Percentiles rank a stretch among this genome's conserved stretches.
These are phyloP conservation scores for Chloroceryle amazona DNA, from an alignment of 2,797 vertebrate genomes.

Conservation along the genomic window DNA sequence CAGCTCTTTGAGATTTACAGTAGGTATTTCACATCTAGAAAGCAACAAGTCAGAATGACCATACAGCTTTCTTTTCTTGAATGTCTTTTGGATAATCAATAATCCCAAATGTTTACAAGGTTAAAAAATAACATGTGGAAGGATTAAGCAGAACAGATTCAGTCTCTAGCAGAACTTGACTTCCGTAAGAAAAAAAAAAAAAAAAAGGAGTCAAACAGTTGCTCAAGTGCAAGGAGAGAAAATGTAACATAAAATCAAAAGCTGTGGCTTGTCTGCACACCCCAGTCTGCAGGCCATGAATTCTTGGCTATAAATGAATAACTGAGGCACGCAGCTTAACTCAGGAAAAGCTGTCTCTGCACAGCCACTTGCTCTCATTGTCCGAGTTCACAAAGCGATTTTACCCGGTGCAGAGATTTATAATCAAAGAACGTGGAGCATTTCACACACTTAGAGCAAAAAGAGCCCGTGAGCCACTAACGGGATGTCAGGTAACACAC, in stretches of 20 bases:
- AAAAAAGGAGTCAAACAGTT: neutral
- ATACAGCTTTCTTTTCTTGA: neutral
- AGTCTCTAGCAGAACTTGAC: constrained; percentile 1
- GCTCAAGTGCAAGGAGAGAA: constrained; percentile 6
- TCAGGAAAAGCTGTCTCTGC: neutral
- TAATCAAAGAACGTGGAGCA: neutral
- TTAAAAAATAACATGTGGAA: constrained; percentile 50
- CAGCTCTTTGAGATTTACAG: neutral
- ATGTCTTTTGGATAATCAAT: neutral
- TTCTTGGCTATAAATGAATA: neutral
- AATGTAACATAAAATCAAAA: neutral
- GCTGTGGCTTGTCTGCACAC: neutral
- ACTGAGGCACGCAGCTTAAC: neutral
- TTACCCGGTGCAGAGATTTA: neutral
- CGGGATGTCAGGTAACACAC: fast-evolving
- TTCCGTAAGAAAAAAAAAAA: neutral
- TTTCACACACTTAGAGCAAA: neutral
- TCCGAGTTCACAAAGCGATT: neutral
- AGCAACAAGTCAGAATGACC: neutral
- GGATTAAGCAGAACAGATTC: neutral
- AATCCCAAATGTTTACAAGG: constrained; percentile 3
- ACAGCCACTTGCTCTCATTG: neutral
- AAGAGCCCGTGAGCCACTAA: neutral
- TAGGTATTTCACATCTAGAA: neutral
- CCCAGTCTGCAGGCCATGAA: neutral